Evolutionary conservation across 1,140 invertebrate species (phyloP).

Genomic region (Caenorhabditis tropicalis): DNA sequence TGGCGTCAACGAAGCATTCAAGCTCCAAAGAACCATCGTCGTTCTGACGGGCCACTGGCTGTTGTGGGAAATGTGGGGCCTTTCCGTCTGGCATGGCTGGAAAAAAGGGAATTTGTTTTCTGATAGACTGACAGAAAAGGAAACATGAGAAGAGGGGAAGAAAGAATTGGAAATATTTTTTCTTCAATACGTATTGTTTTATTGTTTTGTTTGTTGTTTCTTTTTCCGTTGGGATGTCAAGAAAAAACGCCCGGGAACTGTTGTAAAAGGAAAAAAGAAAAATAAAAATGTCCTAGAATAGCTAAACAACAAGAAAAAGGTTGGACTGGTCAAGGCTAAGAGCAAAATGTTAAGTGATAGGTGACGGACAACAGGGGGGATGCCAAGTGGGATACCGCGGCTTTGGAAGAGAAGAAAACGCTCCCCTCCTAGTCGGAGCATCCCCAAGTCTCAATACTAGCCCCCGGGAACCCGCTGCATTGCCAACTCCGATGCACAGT

Average conservation of each 20-base stretch:
- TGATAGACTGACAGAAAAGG: neutral
- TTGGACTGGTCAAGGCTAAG: slow-evolving; percentile 24
- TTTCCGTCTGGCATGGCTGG: slow-evolving; percentile 74
- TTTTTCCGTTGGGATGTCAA: neutral
- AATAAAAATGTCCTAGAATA: neutral
- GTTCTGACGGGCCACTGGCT: slow-evolving; percentile 92
- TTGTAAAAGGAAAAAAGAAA: neutral
- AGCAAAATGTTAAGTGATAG: slow-evolving; percentile 36
- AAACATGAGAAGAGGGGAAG: neutral
- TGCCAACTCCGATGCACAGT: slow-evolving; percentile 1
- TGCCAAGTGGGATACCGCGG: slow-evolving; percentile 31
- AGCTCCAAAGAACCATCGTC: slow-evolving; percentile 85
- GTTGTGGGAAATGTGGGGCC: slow-evolving; percentile 92
- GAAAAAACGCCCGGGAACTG: neutral
- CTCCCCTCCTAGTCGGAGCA: neutral
- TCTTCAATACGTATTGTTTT: neutral
- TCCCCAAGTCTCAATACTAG: slow-evolving; percentile 29
- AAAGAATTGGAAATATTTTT: neutral
- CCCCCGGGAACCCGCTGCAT: neutral
- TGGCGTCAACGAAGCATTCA: slow-evolving; percentile 92
- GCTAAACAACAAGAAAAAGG: neutral
- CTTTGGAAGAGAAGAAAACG: neutral
- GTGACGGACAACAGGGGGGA: slow-evolving; percentile 24
- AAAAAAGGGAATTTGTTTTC: neutral
- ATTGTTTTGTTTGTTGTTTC: neutral